A percentile compares a stretch with the other conserved stretches of the same genome.
These are phyloP conservation scores for Apodemia zela DNA, from an alignment of 2,888 invertebrate species.

Conservation along the genomic window DNA sequence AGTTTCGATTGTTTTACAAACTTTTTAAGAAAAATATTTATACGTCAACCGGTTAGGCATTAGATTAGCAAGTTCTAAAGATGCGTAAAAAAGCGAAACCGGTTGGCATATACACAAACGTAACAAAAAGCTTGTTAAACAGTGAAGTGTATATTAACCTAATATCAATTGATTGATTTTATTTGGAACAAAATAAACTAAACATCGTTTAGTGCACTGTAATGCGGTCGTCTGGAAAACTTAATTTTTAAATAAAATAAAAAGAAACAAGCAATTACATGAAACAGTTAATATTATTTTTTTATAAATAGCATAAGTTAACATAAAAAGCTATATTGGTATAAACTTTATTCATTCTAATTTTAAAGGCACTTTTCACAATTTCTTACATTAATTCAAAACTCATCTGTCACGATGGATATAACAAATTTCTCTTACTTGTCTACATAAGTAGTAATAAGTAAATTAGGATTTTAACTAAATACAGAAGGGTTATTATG, in stretches of 20 bases:
- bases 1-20: background rate
- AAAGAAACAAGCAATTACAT: constrained; percentile 58
- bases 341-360: constrained; percentile 78
- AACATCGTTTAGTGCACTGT: background rate
- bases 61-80: background rate
- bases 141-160: background rate
- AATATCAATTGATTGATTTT: background rate
- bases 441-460: background rate
- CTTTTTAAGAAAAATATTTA: background rate
- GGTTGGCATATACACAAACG: too few species aligned
- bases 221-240: background rate
- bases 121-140: background rate
- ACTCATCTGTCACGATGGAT: constrained; percentile 60
- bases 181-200: background rate
- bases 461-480: too few species aligned
- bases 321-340: constrained; percentile 79
- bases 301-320: constrained; percentile 79
- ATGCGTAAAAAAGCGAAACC: background rate
- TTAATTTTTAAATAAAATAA: constrained; percentile 28
- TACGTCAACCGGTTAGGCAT: background rate
- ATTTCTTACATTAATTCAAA: constrained; percentile 65
- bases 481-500: too few species aligned
- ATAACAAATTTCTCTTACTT: constrained; percentile 6
- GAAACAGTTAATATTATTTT: constrained; percentile 78
- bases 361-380: constrained; percentile 79